A percentile compares a stretch with the other conserved stretches of the same genome.
phyloP scores from a whole-genome alignment of 2,797 vertebrate genomes.

The Eurystomus glaucurus region DNA sequence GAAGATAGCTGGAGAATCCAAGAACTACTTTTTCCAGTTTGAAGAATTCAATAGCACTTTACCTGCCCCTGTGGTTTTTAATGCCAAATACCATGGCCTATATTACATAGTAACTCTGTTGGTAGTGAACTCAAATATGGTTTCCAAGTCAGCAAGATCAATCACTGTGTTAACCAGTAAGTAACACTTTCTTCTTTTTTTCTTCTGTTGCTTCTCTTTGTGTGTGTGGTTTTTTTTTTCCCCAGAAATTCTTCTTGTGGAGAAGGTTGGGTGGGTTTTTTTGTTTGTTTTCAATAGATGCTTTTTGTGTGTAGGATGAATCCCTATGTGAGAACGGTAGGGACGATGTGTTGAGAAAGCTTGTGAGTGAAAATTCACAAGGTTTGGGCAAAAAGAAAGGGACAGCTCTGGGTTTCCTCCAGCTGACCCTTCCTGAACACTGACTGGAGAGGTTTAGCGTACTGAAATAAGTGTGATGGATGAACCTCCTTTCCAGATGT shows the following conservation, averaged over 20 bases:
- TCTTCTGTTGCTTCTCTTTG: neutral
- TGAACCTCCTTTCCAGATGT: neutral
- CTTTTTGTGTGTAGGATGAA: neutral
- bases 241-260: neutral
- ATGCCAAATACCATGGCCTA: slow-evolving; percentile 91
- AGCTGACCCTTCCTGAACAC: neutral
- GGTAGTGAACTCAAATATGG: slow-evolving; percentile 83
- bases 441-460: neutral
- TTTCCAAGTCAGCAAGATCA: slow-evolving; percentile 87
- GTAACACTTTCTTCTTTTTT: slow-evolving; percentile 36
- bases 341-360: neutral
- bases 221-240: neutral
- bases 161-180: slow-evolving; percentile 92
- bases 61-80: slow-evolving; percentile 86
- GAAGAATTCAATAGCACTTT: slow-evolving; percentile 85
- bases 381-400: neutral
- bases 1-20: slow-evolving; percentile 92
- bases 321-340: neutral
- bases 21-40: slow-evolving; percentile 89
- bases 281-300: neutral
- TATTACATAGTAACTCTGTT: slow-evolving; percentile 92
- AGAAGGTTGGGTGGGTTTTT: neutral
- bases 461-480: neutral
- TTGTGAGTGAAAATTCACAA: neutral
- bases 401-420: neutral